These are phyloP conservation scores for Oxytorus armatus DNA, from an alignment of 2,888 invertebrate species.

Conservation along the genomic window DNA sequence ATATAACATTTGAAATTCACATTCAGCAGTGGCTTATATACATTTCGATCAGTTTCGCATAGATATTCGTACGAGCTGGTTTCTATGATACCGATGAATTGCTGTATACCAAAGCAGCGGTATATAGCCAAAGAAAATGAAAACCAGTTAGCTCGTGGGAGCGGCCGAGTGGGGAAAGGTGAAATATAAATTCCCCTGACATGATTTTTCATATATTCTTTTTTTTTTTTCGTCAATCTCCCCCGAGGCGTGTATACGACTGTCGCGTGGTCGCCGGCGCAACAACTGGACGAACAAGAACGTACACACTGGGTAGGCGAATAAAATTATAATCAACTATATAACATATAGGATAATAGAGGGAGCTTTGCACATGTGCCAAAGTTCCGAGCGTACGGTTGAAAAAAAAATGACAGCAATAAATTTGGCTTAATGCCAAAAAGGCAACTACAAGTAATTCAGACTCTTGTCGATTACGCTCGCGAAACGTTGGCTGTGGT, in stretches of 20 bases:
- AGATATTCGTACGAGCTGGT: too few species aligned
- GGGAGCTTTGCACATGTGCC: too few species aligned
- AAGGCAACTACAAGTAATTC: too few species aligned
- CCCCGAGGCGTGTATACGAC: conserved; percentile 47
- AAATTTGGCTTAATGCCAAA: too few species aligned
- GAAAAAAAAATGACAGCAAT: too few species aligned
- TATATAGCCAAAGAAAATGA: conserved; percentile 58
- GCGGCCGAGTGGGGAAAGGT: conserved; percentile 59
- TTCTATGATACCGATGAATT: too few species aligned
- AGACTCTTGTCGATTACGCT: too few species aligned
- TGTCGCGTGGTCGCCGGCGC: conserved; percentile 40
- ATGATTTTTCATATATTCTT: conserved; percentile 52
- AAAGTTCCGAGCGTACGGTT: too few species aligned
- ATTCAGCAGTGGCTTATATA: too few species aligned
- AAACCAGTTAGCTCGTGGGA: conserved; percentile 61
- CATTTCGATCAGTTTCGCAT: too few species aligned
- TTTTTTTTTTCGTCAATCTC: conserved; percentile 49
- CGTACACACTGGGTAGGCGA: conserved; percentile 51
- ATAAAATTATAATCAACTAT: conserved; percentile 38
- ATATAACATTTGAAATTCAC: too few species aligned
- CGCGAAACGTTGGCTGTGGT: too few species aligned
- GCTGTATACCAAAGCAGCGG: conserved; percentile 25
- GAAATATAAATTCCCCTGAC: conserved; percentile 65
- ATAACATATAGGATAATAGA: not conserved
- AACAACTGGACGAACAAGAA: conserved; percentile 52